These are phyloP conservation scores for Nothobranchius kuhntae DNA, from an alignment of 2,113 vertebrate genomes.

Conservation along the genomic window DNA sequence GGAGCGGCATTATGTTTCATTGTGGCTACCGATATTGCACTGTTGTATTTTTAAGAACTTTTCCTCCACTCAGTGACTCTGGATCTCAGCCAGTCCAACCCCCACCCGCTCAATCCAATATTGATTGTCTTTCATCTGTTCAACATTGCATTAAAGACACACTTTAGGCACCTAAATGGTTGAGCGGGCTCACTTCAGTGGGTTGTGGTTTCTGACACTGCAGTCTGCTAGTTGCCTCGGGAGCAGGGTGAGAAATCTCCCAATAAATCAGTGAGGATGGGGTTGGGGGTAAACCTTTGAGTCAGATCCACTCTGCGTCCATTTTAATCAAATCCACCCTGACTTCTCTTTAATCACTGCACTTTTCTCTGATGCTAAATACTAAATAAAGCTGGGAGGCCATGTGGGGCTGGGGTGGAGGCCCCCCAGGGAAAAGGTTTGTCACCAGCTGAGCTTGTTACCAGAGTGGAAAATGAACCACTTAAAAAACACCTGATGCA, in stretches of 20 bases:
- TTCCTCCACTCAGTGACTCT: constrained; percentile 17
- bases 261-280: constrained; percentile 50
- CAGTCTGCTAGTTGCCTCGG: constrained; percentile 44
- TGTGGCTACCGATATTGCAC: background rate
- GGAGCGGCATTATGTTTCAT: background rate
- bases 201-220: constrained; percentile 55
- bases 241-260: constrained; percentile 58
- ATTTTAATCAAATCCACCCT: constrained; percentile 66
- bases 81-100: constrained; percentile 1
- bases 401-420: constrained; percentile 20
- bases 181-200: constrained; percentile 45
- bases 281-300: constrained; percentile 34
- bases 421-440: constrained; percentile 39
- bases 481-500: constrained; percentile 46
- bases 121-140: constrained; percentile 53
- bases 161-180: constrained; percentile 51
- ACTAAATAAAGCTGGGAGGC: constrained; percentile 59
- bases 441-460: constrained; percentile 49
- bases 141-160: constrained; percentile 45
- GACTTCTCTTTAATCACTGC: constrained; percentile 62
- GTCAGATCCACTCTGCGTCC: constrained; percentile 51
- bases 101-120: constrained; percentile 24
- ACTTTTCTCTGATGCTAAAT: constrained; percentile 60
- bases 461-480: constrained; percentile 60
- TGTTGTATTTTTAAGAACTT: constrained; percentile 28